phyloP scores from a whole-genome alignment of 1,140 invertebrate genomes.

The Ostrea edulis region DNA sequence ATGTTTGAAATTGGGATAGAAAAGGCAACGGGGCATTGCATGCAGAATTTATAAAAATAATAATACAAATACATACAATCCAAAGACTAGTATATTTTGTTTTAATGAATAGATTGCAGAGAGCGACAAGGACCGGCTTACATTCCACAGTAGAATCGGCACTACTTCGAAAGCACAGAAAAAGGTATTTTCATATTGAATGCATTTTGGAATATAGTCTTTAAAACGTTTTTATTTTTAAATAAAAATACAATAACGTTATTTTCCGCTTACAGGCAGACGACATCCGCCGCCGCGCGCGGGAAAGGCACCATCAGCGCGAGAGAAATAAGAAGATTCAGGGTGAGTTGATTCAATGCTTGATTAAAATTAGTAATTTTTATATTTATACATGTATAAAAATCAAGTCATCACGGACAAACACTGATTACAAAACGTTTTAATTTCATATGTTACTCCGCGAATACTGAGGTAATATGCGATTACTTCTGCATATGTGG shows the following conservation, averaged over 20 bases:
- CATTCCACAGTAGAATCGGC: neutral
- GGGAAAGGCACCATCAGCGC: conserved; percentile 18
- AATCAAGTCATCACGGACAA: too few relatives aligned
- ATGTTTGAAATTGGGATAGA: too few relatives aligned
- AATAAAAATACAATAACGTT: neutral
- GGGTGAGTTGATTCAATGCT: neutral
- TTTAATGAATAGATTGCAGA: neutral
- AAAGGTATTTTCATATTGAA: conserved; percentile 36
- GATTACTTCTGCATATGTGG: too few relatives aligned
- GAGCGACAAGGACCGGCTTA: neutral
- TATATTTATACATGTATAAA: too few relatives aligned
- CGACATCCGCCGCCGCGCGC: conserved; percentile 27
- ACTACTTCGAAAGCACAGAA: conserved; percentile 20
- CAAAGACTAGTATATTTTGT: neutral
- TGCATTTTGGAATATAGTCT: neutral
- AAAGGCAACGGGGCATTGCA: too few relatives aligned
- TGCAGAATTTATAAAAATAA: too few relatives aligned
- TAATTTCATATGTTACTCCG: too few relatives aligned
- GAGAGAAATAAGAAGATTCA: conserved; percentile 5
- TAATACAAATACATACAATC: too few relatives aligned
- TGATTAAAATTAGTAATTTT: too few relatives aligned
- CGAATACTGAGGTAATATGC: too few relatives aligned
- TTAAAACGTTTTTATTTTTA: neutral
- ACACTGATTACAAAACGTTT: too few relatives aligned
- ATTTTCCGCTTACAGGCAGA: conserved; percentile 28